Evolutionary conservation across 2,797 vertebrate species (phyloP), one percentile per base, ranked within the genome.

Genomic region (Otus scops): DNA sequence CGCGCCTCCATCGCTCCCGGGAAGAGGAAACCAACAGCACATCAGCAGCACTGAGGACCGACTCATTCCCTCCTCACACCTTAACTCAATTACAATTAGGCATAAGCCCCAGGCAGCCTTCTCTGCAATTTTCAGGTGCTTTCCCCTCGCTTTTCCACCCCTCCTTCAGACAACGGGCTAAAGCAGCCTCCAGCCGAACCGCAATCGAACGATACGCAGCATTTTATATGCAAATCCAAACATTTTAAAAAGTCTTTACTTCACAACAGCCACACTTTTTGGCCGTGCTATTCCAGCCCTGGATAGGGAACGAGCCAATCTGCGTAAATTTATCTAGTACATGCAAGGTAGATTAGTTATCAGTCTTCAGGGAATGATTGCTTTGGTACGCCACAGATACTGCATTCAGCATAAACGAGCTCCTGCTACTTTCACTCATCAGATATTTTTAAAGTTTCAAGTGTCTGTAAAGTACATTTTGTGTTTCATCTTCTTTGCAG

Each of bases 121-220:
- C 11, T 22, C 34, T 39, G 38, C 12, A 13, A 13, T 39, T 27
- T 11, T 8, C 4, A 7, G 0, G 3, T 1, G 34, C 27, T 39
- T 28, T 47, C 34, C 71, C 64, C 22, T 47, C 39, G 16, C 32
- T 36, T 7, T 24, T 22, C 34, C 41, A 43, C 36, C 34, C 30
- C 2, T 47, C 24, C 60, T 43, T 22, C 15, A 59, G 39, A 26
- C 1, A 3, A 67, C 0, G 43, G 39, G n/a, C 30, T 10, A 17
- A 36, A 27, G 39, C 41, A 48, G 27, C 7, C 50, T 26, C 1
- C 2, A 64, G 24, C n/a, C 48, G 23, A 73, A 24, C 32, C 48
- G 13, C 21, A 4, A 59, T 11, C 6, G 4, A 85, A 24, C 26
- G 11, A 21, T 6, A 10, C 6, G 19, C 6, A 26, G 45, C 5